Percentiles rank a stretch among this genome's conserved stretches.
phyloP scores from a whole-genome alignment of 2,888 invertebrate species.

The Crematogaster levior region DNA sequence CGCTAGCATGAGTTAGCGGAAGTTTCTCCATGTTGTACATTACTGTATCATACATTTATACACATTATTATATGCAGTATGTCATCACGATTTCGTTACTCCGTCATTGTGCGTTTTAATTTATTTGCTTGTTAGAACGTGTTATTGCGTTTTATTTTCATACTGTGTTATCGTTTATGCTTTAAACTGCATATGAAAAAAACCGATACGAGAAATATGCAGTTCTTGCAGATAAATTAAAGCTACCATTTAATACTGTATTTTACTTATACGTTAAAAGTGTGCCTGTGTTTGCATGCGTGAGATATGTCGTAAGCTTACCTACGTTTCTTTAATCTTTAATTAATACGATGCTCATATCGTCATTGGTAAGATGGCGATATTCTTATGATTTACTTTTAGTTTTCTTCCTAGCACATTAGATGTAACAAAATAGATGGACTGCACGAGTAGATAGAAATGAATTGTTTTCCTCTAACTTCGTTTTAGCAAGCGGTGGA shows the following conservation, averaged over 20 bases:
- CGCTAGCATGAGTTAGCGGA: slow-evolving; percentile 78
- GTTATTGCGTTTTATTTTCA: slow-evolving; percentile 71
- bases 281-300: slow-evolving; percentile 85
- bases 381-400: slow-evolving; percentile 41
- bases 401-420: slow-evolving; percentile 32
- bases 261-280: slow-evolving; percentile 72
- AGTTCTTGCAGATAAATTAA: slow-evolving; percentile 83
- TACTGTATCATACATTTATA: slow-evolving; percentile 55
- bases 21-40: slow-evolving; percentile 51
- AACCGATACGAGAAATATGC: slow-evolving; percentile 76
- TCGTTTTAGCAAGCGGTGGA: slow-evolving; percentile 96
- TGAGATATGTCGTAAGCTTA: slow-evolving; percentile 84
- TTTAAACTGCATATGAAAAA: slow-evolving; percentile 77
- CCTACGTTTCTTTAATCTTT: slow-evolving; percentile 65
- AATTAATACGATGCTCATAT: slow-evolving; percentile 62
- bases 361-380: slow-evolving; percentile 82
- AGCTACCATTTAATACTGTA: slow-evolving; percentile 77
- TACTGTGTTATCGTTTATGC: slow-evolving; percentile 71
- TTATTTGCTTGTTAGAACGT: slow-evolving; percentile 80
- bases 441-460: slow-evolving; percentile 28
- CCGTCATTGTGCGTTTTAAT: slow-evolving; percentile 80
- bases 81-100: slow-evolving; percentile 55
- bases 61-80: slow-evolving; percentile 44
- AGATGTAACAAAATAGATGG: neutral
- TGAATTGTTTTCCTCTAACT: slow-evolving; percentile 57